Base-by-base conservation (phyloP, 2,797 vertebrate species). In the Borostomias antarcticus region DNA sequence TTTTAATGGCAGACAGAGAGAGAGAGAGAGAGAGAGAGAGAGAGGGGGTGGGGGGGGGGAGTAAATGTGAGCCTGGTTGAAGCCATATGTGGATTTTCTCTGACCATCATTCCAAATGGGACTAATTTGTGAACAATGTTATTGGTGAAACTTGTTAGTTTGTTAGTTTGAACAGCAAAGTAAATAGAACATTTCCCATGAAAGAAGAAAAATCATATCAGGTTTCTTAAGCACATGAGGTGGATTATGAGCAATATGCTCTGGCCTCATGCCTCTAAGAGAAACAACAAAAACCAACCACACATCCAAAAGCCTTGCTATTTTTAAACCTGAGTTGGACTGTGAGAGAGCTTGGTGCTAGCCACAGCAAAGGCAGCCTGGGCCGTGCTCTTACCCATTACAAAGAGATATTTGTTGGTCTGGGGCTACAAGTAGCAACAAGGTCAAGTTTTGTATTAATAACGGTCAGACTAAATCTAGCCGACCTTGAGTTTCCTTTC, bases 101-200 rank as follows among this genome's bases (percentile, higher is more conserved):
- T 82, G 82, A 93, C 94, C 95, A 95, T 95, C 91, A 82, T 91
- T 84, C 86, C 91, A 95, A 96, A 95, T 93, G 92, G 93, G 92
- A 81, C 89, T 94, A 91, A 95, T 96, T 96, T 95, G 93, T 94
- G 91, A 78, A 40, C 77, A 83, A 86, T 85, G 82, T 86, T 53
- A 70, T 11, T 17, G 57, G 70, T 62, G 60, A 78, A 80, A 72
- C 53, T 54, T 72, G 48, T 77, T 63, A 86, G 82, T 89, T 90
- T 88, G 81, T 88, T 84, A 72, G 71, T 66, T 74, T 69, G 78
- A 82, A 80, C 74, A 75, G 50, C 68, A 66, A 40, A 13, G 66
- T 58, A 40, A 71, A 82, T 53, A 74, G 58, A 82, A 73, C 67
- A 76, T 79, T 83, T 82, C 75, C 68, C 72, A 69, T 13, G 69